Conservation (phyloP, 2,113 vertebrate species). For the Channa argus region DNA sequence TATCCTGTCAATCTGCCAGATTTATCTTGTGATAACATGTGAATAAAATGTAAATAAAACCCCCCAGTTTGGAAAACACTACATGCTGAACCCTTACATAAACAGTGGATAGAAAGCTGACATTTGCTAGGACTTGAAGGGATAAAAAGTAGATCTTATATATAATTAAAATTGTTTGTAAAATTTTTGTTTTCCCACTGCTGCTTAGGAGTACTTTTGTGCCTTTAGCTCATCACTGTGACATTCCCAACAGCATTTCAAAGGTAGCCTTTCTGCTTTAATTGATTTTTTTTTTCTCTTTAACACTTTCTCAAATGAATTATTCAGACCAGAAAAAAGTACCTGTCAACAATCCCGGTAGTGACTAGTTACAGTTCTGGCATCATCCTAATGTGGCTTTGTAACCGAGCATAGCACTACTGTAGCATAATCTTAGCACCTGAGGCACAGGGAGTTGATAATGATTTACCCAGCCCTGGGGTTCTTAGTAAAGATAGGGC, state of each 20-base stretch:
- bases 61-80: no score
- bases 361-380: neutral
- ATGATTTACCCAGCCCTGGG: constrained; percentile 42
- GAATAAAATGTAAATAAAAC: no score
- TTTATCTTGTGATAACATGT: no score
- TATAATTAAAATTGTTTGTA: neutral
- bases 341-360: neutral
- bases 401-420: constrained; percentile 7
- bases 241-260: constrained; percentile 25
- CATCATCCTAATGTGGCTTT: neutral
- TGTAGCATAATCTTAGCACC: constrained; percentile 5
- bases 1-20: neutral
- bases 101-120: no score
- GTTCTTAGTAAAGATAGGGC: constrained; percentile 32
- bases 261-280: neutral
- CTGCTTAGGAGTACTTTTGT: neutral
- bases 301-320: no score
- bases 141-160: no score
- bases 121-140: neutral
- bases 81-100: no score
- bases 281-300: no score
- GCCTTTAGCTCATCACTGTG: constrained; percentile 10
- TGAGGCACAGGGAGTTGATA: constrained; percentile 25
- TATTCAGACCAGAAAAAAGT: no score
- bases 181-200: neutral